A percentile compares a stretch with the other conserved stretches of the same genome.
These are phyloP conservation scores for Amniataba percoides DNA, from an alignment of 2,797 vertebrate species.

Conservation along the genomic window DNA sequence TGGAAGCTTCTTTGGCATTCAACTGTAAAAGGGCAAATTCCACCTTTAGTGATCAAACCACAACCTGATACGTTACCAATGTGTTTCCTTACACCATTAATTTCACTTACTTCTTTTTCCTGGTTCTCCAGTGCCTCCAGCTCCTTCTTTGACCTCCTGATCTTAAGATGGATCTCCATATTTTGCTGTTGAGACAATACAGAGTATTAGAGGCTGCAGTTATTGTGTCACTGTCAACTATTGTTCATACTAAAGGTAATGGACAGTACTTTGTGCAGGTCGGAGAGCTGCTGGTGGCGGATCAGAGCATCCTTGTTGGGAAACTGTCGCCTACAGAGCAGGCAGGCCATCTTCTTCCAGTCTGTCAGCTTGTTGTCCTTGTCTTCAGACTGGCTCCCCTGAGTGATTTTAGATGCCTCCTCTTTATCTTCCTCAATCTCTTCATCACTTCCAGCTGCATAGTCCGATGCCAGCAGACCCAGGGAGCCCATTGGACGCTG, in stretches of 20 bases:
- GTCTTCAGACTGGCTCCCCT: constrained; percentile 82
- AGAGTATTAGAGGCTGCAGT: constrained; percentile 20
- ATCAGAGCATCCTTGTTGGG: constrained; percentile 95
- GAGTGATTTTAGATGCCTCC: constrained; percentile 79
- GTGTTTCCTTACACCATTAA: neutral
- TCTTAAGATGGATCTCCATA: constrained; percentile 97
- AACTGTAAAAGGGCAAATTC: constrained; percentile 68
- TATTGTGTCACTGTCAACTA: neutral
- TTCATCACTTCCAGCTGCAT: constrained; percentile 96
- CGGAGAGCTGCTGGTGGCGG: constrained; percentile 97
- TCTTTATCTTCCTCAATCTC: constrained; percentile 93
- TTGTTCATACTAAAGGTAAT: neutral
- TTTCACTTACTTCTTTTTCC: constrained; percentile 90
- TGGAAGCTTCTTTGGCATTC: constrained; percentile 66
- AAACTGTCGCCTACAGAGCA: constrained; percentile 96
- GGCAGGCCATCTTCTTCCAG: constrained; percentile 98
- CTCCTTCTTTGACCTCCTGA: constrained; percentile 95
- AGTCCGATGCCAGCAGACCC: constrained; percentile 93
- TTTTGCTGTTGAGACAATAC: constrained; percentile 90
- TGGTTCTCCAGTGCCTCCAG: constrained; percentile 95
- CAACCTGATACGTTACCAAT: neutral
- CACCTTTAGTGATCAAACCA: constrained; percentile 3
- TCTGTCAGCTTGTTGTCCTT: constrained; percentile 94
- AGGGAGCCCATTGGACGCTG: constrained; percentile 95
- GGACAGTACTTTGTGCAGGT: constrained; percentile 93